A percentile compares a stretch with the other conserved stretches of the same genome.
These are phyloP conservation scores for Sclerodermus sp. DNA, from an alignment of 2,888 invertebrate genomes.

Conservation along the genomic window DNA sequence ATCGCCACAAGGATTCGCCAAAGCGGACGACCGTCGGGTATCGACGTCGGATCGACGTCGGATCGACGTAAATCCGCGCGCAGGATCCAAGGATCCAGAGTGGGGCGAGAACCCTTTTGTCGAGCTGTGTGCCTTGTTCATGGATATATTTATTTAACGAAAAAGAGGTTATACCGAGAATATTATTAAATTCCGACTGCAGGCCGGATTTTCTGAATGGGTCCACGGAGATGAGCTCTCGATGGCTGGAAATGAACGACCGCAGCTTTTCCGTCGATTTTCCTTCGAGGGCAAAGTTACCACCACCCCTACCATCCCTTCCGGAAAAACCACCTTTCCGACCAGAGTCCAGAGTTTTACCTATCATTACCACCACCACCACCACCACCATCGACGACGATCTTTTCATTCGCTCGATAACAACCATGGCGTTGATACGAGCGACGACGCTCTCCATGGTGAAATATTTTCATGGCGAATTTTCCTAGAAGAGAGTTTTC, in stretches of 20 bases:
- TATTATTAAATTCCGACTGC: conserved; percentile 33
- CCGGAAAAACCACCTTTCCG: too few relatives aligned
- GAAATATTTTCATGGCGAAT: too few relatives aligned
- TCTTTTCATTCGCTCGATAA: too few relatives aligned
- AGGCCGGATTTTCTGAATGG: conserved; percentile 43
- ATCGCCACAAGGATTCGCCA: too few relatives aligned
- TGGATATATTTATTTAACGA: conserved; percentile 46
- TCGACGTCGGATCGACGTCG: too few relatives aligned
- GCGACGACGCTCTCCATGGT: background rate
- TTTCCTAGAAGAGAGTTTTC: too few relatives aligned
- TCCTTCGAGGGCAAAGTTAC: background rate
- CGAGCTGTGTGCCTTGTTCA: conserved; percentile 56
- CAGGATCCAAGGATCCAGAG: conserved; percentile 21
- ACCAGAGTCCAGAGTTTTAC: too few relatives aligned
- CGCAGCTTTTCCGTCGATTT: background rate
- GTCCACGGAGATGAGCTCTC: conserved; percentile 44
- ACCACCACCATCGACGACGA: too few relatives aligned
- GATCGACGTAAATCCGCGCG: background rate
- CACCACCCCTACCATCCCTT: too few relatives aligned
- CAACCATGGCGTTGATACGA: too few relatives aligned
- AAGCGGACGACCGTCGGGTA: too few relatives aligned
- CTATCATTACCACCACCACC: too few relatives aligned
- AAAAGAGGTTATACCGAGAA: conserved; percentile 15
- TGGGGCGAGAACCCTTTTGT: conserved; percentile 30
- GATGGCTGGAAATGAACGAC: conserved; percentile 10